Percentiles rank a stretch among this genome's conserved stretches.
Evolutionary conservation across 2,797 vertebrate genomes (phyloP).

Genomic region (Botia kubotai): DNA sequence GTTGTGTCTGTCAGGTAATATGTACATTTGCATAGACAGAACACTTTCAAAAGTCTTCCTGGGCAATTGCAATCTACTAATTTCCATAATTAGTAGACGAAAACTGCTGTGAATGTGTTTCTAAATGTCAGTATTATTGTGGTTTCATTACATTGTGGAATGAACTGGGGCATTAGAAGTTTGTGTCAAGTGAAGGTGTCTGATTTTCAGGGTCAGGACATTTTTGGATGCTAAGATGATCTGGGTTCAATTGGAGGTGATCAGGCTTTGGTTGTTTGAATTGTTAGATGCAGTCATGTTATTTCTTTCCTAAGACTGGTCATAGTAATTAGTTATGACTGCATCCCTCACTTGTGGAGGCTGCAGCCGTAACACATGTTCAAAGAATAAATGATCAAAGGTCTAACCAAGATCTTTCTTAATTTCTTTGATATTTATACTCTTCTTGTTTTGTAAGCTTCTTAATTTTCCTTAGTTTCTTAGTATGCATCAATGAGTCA

Average conservation of each 20-base stretch:
- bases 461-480: background rate
- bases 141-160: too few species aligned
- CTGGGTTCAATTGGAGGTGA: background rate
- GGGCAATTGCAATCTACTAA: too few species aligned
- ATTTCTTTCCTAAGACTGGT: conserved; percentile 15
- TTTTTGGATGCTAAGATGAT: background rate
- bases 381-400: conserved; percentile 42
- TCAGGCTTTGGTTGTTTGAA: conserved; percentile 3
- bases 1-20: background rate
- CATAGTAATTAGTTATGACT: conserved; percentile 4
- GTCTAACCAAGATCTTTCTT: conserved; percentile 39
- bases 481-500: background rate
- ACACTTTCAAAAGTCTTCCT: too few species aligned
- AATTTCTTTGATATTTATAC: conserved; percentile 27
- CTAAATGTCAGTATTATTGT: too few species aligned
- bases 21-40: too few species aligned
- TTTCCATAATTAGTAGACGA: too few species aligned
- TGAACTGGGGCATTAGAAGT: background rate
- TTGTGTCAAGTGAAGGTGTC: background rate
- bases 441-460: background rate
- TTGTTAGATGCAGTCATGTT: conserved; percentile 14
- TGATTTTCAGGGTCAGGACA: background rate
- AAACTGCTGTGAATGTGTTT: too few species aligned
- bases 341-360: background rate
- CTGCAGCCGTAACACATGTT: conserved; percentile 12